Base-by-base conservation (phyloP, 2,888 invertebrate genomes). In the Eumerus sabulonum region DNA sequence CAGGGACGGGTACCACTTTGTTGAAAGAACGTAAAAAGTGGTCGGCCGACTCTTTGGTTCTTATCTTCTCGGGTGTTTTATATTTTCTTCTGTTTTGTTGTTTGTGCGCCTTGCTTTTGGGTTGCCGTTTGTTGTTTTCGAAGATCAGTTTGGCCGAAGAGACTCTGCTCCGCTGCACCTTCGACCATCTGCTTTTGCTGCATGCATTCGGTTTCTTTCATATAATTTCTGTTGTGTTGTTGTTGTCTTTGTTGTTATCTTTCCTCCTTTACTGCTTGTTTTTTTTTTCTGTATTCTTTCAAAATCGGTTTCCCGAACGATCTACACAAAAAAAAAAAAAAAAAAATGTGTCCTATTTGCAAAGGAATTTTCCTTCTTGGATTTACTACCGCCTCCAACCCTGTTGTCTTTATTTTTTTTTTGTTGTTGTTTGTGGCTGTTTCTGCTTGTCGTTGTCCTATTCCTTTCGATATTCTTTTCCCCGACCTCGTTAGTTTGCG, bases 1-100 rank as follows among this genome's bases (percentile, higher is more conserved):
- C 27, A 63, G 54, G 36, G 16, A 44, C 40, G 27, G 54, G 50
- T 63, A 64, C 70, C 70, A 71, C 70, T 64, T 76, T 62, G 59
- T 44, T 70, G 48, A 71, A 59, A 59, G 62, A 73, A 63, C 62
- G 44, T 62, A 64, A 67, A 62, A 68, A 68, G 73, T 73, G 63
- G 73, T 73, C 77, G 73, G 77, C 68, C 63, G 73, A 73, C 72
- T 77, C 62, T 17, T 77, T 77, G 59, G 73, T 73, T 68, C 68
- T 64, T 67, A 40, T 9, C 56, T 48, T 67, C 36, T 51, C 27
- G 40, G 27, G 27, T 27, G 27, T 27, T 27, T 27, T n/a, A n/a
- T n/a, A n/a, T 7, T 27, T 27, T 27, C 7, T 27, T 27, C 3
- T 27, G 27, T 27, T 27, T 7, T 27, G 27, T 27, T 27, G 27